A percentile compares a stretch with the other conserved stretches of the same genome.
phyloP scores from a whole-genome alignment of 2,797 vertebrate species.

The Falco biarmicus region DNA sequence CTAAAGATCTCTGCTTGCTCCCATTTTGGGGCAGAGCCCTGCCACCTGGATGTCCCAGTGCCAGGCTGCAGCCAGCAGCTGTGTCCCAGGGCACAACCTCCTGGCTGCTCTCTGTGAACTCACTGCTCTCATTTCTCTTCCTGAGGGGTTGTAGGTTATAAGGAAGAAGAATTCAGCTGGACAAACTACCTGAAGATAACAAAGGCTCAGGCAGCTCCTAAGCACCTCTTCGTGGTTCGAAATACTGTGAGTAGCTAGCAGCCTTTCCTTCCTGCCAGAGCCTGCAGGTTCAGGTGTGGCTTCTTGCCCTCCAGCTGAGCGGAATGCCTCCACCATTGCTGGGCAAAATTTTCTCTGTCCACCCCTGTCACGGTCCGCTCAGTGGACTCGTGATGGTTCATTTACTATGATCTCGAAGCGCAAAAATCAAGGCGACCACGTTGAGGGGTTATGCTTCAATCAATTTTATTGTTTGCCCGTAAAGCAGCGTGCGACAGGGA shows the following conservation, averaged over 20 bases:
- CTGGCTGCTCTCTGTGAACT: neutral
- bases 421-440: too few relatives aligned
- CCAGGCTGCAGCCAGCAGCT: neutral
- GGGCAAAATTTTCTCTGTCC: neutral
- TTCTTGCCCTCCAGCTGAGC: neutral
- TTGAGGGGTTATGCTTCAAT: too few relatives aligned
- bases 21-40: neutral
- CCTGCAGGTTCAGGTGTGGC: neutral
- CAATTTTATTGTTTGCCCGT: too few relatives aligned
- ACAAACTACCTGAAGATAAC: conserved; percentile 92
- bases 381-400: too few relatives aligned
- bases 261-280: neutral
- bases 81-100: neutral
- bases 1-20: neutral
- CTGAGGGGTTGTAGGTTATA: conserved; percentile 87
- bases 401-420: too few relatives aligned
- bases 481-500: too few relatives aligned
- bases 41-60: neutral
- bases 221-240: conserved; percentile 90
- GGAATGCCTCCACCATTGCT: neutral
- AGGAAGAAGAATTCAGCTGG: conserved; percentile 99
- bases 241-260: conserved; percentile 83
- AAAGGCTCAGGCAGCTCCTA: conserved; percentile 93
- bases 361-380: too few relatives aligned
- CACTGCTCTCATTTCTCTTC: conserved; percentile 28